Conservation (phyloP, 2,888 invertebrate genomes). For the Agrypnus murinus region DNA sequence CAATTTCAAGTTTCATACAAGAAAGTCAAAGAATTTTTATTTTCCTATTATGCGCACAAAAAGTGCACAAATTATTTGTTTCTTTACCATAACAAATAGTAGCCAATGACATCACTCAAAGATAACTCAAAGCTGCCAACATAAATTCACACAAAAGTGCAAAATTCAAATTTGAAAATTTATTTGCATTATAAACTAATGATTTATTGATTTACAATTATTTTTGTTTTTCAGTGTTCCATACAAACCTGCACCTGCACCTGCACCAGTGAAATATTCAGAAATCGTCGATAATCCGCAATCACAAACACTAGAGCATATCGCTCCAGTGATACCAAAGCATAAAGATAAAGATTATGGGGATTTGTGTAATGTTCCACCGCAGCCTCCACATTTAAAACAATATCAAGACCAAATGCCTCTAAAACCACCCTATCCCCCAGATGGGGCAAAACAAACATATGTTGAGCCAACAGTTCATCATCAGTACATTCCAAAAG, state of each 20-base stretch:
- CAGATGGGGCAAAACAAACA: constrained; percentile 56
- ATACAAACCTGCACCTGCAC: constrained; percentile 54
- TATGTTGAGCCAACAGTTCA: constrained; percentile 55
- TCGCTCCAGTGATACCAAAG: constrained; percentile 61
- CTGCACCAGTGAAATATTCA: constrained; percentile 67
- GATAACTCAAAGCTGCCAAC: too few relatives aligned
- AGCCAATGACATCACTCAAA: too few relatives aligned
- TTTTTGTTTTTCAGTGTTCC: constrained; percentile 55
- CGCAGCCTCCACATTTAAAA: constrained; percentile 57
- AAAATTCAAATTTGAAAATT: too few relatives aligned
- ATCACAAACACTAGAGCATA: constrained; percentile 56
- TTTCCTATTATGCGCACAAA: too few relatives aligned
- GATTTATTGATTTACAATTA: constrained; percentile 18
- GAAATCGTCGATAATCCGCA: constrained; percentile 63
- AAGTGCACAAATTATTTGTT: too few relatives aligned
- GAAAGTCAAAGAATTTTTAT: too few relatives aligned
- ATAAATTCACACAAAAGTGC: too few relatives aligned
- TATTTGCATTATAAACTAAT: too few relatives aligned
- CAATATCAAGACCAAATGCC: constrained; percentile 54
- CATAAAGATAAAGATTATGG: constrained; percentile 64
- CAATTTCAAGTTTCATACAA: too few relatives aligned
- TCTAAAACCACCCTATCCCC: constrained; percentile 60
- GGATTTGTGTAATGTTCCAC: constrained; percentile 67
- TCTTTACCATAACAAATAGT: too few relatives aligned
- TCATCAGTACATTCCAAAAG: constrained; percentile 63